Evolutionary conservation across 2,888 invertebrate genomes (phyloP).

Genomic region (Pristionchus arcanus): DNA sequence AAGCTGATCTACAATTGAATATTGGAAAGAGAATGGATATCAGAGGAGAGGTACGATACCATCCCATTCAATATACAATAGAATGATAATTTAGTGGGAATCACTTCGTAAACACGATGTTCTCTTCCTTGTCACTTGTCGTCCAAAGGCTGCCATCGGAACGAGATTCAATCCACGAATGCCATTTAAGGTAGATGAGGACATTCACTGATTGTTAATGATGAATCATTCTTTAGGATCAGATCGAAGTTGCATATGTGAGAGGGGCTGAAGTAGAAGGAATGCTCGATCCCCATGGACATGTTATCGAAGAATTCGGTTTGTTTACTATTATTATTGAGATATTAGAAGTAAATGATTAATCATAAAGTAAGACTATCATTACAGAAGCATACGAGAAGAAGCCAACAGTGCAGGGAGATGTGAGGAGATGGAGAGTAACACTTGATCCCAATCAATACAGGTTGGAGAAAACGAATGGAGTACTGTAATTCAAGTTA

Average conservation of each 20-base stretch:
- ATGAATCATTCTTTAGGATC: constrained; percentile 48
- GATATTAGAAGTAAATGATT: too few relatives aligned
- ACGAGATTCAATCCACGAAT: constrained; percentile 78
- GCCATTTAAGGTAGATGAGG: constrained; percentile 68
- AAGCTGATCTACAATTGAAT: constrained; percentile 95
- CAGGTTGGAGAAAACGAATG: constrained; percentile 58
- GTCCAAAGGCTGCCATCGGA: constrained; percentile 90
- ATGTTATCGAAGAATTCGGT: constrained; percentile 92
- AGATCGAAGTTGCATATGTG: constrained; percentile 89
- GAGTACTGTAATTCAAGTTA: constrained; percentile 80
- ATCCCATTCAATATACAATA: neutral
- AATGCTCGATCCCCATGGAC: constrained; percentile 94
- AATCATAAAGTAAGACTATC: neutral
- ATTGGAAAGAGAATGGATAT: constrained; percentile 92
- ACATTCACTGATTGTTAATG: neutral
- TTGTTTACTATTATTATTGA: neutral
- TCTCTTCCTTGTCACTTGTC: constrained; percentile 90
- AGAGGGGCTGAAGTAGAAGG: constrained; percentile 99
- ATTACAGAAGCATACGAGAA: constrained; percentile 60
- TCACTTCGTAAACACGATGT: constrained; percentile 95
- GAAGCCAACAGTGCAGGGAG: constrained; percentile 89
- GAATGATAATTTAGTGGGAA: constrained; percentile 60
- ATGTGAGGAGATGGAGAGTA: constrained; percentile 92
- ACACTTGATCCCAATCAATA: constrained; percentile 98
- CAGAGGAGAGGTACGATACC: constrained; percentile 94